Base-by-base conservation (phyloP, 2,888 invertebrate genomes). In the Ernsta delagoae region DNA sequence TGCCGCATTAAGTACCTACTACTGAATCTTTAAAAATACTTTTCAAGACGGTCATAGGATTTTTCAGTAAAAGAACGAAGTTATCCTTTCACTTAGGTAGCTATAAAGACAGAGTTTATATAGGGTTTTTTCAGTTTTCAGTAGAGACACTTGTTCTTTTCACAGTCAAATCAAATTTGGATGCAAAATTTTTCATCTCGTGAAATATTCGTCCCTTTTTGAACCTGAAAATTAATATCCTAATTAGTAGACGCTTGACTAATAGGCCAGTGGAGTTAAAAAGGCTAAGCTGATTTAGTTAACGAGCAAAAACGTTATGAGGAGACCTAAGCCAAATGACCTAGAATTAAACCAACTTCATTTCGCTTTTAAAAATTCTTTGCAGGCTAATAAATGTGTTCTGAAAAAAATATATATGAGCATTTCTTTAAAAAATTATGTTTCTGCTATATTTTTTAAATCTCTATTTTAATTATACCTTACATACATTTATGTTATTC, bases 251-350 rank as follows among this genome's bases (percentile, higher is more conserved):
- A 41, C 68, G 62, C 63, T 63, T 57, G 45, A 57, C 68, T 69
- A 68, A 62, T 62, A 62, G 62, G 54, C 60, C 61, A 57, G 54
- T n/a, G 45, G 9, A 39, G 48, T 24, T 62, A 59, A 57, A 50
- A 67, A 69, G 57, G 45, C 63, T 54, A 60, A 63, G 50, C 68
- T 59, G 62, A 69, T 69, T 69, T 63, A 43, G 57, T 59, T 68
- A 68, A 68, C 62, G 68, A 68, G 68, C 69, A 69, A 69, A 69
- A 69, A 63, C 63, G 41, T 63, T 63, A 69, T 41, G 63, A 59
- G 59, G 24, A 68, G 62, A 62, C 34, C 62, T 68, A 57, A 62
- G 57, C 68, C 54, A 39, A 62, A 62, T 57, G 62, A 59, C 68
- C 68, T 62, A 62, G 62, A 62, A 62, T 45, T 62, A 45, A 67